Base-by-base conservation (phyloP, 2,113 vertebrate genomes). In the Oncorhynchus gorbuscha region DNA sequence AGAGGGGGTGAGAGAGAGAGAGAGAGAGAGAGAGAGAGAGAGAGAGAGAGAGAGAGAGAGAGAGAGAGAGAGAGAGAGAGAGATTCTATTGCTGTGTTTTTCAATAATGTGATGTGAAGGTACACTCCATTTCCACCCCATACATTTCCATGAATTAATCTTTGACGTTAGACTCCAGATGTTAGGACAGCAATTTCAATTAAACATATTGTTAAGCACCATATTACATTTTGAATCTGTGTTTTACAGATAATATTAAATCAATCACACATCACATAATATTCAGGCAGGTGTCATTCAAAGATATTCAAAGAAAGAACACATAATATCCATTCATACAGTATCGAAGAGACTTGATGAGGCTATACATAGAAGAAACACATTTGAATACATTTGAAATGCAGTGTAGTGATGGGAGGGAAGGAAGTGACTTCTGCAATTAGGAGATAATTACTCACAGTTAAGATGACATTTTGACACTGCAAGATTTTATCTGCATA, bases 141-240 rank as follows among this genome's bases (percentile, higher is more conserved):
- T 74, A 51, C 45, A 32, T 73, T 58, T 61, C 26, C 5, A 71
- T 79, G 69, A 84, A 75, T 82, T 76, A 85, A 71, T 24, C 70
- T 71, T 51, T 79, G 75, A 79, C 75, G 84, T 80, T 69, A 83
- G 79, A 76, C 77, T 76, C 78, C 85, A 87, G 71, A 76, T 90
- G 84, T 74, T 72, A 83, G 75, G 79, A 72, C 77, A 84, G 79
- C 79, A 83, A 77, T 83, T 82, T 89, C 82, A 83, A 84, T 85
- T 83, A 82, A 74, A 84, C 75, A 79, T 73, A 89, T 88, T 89
- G 88, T 88, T 82, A 64, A 74, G 59, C 48, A 66, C 72, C 75
- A 79, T 79, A 76, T 74, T 65, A 78, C 75, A 83, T 81, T 74
- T 72, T 79, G 49, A 79, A 85, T 84, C 76, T 73, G 76, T 72